Conservation (phyloP, 2,113 vertebrate species). For the Pachycephala philippinensis region DNA sequence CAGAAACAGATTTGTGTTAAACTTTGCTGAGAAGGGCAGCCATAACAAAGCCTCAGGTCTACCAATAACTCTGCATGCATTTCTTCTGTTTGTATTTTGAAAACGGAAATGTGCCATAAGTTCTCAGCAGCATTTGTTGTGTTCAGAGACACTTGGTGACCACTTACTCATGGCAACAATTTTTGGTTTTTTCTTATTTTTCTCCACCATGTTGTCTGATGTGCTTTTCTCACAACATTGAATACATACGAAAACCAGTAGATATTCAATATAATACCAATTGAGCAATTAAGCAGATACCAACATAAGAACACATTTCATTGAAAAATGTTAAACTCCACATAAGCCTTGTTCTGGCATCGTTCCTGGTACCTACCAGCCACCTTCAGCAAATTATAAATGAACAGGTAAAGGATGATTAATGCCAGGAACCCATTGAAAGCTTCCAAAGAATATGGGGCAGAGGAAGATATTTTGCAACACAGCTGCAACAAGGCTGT, state of each 20-base stretch:
- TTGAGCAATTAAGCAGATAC: background rate
- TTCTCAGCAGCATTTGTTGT: background rate
- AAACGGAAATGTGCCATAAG: background rate
- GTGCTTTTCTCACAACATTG: background rate
- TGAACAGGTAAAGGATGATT: background rate
- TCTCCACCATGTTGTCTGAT: background rate
- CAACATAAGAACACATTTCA: background rate
- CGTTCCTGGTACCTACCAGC: background rate
- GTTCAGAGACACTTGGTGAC: background rate
- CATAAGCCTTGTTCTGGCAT: background rate
- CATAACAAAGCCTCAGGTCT: background rate
- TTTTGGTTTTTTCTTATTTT: background rate
- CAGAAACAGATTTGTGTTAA: background rate
- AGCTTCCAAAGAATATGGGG: background rate
- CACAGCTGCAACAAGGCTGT: background rate
- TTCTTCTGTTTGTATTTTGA: background rate
- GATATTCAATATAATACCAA: background rate
- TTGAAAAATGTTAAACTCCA: background rate
- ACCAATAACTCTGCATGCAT: background rate
- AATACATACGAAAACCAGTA: background rate
- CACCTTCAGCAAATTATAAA: background rate
- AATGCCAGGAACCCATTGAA: background rate
- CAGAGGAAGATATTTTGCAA: rapidly evolving
- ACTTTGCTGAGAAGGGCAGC: background rate
- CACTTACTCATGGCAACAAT: background rate